Percentiles rank a stretch among this genome's conserved stretches.
These are phyloP conservation scores for Sphaeramia orbicularis DNA, from an alignment of 2,797 vertebrate species.

Conservation along the genomic window DNA sequence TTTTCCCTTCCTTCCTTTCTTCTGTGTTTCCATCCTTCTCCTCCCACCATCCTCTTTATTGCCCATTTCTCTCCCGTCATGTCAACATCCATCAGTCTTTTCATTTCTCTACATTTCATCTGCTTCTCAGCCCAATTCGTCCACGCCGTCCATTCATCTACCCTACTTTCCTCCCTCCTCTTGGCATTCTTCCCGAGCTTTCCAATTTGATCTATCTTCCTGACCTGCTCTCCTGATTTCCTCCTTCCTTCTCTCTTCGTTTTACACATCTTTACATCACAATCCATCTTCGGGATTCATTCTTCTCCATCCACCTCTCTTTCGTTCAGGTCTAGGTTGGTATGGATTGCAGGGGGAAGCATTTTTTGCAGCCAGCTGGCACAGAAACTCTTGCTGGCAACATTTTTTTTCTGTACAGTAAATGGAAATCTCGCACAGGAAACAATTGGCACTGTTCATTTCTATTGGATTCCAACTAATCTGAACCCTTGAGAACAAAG, in stretches of 20 bases:
- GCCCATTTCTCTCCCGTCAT: constrained; percentile 26
- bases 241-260: constrained; percentile 40
- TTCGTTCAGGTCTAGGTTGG: constrained; percentile 5
- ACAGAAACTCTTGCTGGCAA: constrained; percentile 54
- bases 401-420: constrained; percentile 55
- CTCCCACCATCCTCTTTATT: constrained; percentile 10
- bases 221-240: constrained; percentile 46
- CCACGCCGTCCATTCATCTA: constrained; percentile 36
- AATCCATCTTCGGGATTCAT: constrained; percentile 56
- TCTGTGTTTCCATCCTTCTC: constrained; percentile 25
- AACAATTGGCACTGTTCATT: constrained; percentile 40
- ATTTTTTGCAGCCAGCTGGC: constrained; percentile 71
- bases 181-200: constrained; percentile 27
- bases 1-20: constrained; percentile 5
- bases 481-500: constrained; percentile 31
- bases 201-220: constrained; percentile 55
- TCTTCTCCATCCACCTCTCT: constrained; percentile 7
- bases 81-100: constrained; percentile 45
- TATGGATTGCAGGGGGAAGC: constrained; percentile 50
- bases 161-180: constrained; percentile 31
- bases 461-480: constrained; percentile 48
- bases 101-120: constrained; percentile 46
- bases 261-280: constrained; percentile 70
- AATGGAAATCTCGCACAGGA: constrained; percentile 62
- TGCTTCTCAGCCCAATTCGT: constrained; percentile 41